These are phyloP conservation scores for Drosophila nigricruria DNA, from an alignment of 2,888 invertebrate genomes.

Conservation along the genomic window DNA sequence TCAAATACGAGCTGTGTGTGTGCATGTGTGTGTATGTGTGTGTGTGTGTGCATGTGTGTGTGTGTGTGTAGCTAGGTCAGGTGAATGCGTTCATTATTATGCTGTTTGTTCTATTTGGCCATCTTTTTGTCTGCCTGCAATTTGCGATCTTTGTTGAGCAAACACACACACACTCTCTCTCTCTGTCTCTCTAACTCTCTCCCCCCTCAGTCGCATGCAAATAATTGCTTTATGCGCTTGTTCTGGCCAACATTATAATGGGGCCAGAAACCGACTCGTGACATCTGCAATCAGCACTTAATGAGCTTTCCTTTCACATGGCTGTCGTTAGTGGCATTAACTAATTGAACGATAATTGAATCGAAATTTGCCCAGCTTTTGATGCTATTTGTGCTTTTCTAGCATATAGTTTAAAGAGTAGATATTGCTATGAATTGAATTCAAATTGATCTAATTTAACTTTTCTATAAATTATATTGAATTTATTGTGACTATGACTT, in stretches of 20 bases:
- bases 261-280: conserved; percentile 33
- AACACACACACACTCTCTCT: not conserved
- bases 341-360: conserved; percentile 64
- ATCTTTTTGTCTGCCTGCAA: conserved; percentile 57
- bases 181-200: not conserved
- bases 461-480: not conserved
- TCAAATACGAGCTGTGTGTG: conserved; percentile 16
- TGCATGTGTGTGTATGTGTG: not conserved
- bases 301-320: conserved; percentile 56
- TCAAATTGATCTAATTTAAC: not conserved
- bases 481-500: not conserved
- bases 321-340: conserved; percentile 35
- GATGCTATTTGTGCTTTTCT: not conserved
- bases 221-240: conserved; percentile 75
- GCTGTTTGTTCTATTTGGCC: conserved; percentile 35
- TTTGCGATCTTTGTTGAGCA: conserved; percentile 64
- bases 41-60: not conserved
- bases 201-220: conserved; percentile 61
- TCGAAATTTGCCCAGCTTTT: conserved; percentile 31
- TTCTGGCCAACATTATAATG: conserved; percentile 55
- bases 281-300: conserved; percentile 58
- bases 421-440: not conserved
- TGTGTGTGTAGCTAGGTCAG: conserved; percentile 23
- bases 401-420: not conserved
- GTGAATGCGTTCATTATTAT: conserved; percentile 32